Base-by-base conservation (phyloP, 2,797 vertebrate genomes). In the Micropoecilia bifurca region DNA sequence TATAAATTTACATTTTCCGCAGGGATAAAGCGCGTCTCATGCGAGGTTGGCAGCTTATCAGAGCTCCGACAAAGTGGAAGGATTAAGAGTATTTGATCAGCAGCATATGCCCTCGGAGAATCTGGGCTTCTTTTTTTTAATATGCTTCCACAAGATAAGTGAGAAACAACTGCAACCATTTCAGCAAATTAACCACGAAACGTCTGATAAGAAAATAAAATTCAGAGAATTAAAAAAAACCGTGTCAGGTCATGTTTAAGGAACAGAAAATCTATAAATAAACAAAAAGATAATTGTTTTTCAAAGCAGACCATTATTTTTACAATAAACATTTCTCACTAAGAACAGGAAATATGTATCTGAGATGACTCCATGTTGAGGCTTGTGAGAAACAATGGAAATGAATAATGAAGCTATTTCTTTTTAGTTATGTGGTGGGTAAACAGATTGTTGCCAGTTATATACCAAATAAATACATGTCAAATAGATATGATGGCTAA, bases 11-110 rank as follows among this genome's bases (percentile, higher is more conserved):
- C 59, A 78, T 73, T 36, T 73, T 16, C 75, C 16, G 68, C 43
- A 73, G 13, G n/a, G 30, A 73, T 76, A 39, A 61, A 77, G n/a
- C 7, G 18, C 8, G 45, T 71, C 10, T 10, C 10, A 36, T 68
- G n/a, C 48, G 73, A 79, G 71, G 36, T 77, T 47, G 46, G 59
- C 50, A 74, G 76, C 30, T 76, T 74, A 72, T 87, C 48, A 73
- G 48, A 66, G 75, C 28, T 75, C 41, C 30, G 28, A 41, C 53
- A 48, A 43, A 74, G 43, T 55, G 36, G 63, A 75, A n/a, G 59
- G 68, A 82, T 87, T 79, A 80, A 46, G 22, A 43, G 33, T 71
- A 48, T 83, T 66, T 78, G 69, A 80, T 75, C 36, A n/a, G 28
- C 72, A 61, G 59, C 72, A 77, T 10, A 39, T 14, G 20, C 71